Evolutionary conservation across 2,113 vertebrate species (phyloP).

Genomic region (Anolis sagrei): DNA sequence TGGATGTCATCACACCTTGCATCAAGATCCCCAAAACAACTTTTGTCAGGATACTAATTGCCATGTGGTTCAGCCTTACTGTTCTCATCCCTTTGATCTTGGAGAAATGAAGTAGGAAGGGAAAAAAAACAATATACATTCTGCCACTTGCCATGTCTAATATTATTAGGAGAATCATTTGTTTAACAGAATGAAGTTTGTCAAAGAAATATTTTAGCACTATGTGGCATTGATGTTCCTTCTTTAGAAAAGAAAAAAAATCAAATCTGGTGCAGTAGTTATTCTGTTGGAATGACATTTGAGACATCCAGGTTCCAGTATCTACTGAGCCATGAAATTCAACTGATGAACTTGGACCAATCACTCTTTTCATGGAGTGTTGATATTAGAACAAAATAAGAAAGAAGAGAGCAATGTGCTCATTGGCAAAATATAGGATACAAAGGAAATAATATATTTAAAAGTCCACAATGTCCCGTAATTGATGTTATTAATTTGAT

Average conservation of each 20-base stretch:
- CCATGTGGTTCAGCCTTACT: slow-evolving; percentile 24
- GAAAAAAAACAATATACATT: rapidly evolving
- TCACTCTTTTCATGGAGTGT: background rate
- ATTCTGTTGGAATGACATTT: background rate
- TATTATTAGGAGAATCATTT: background rate
- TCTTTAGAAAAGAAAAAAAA: background rate
- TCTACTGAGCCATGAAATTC: background rate
- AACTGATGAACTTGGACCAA: background rate
- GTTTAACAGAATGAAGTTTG: background rate
- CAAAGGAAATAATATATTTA: background rate
- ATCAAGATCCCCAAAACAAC: slow-evolving; percentile 36
- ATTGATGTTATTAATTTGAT: too few relatives aligned
- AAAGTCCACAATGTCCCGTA: too few relatives aligned
- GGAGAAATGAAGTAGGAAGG: background rate
- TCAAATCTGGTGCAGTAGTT: background rate
- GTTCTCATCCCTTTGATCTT: slow-evolving; percentile 13
- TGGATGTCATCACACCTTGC: slow-evolving; percentile 49
- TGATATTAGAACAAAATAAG: background rate
- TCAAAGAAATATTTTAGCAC: rapidly evolving
- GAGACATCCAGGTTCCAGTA: background rate
- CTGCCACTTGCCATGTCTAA: background rate
- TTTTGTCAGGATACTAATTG: slow-evolving; percentile 69
- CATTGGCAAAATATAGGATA: background rate
- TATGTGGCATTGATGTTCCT: rapidly evolving
- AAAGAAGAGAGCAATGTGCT: background rate